A percentile compares a stretch with the other conserved stretches of the same genome.
Conservation (phyloP, 2,113 vertebrate species). For the Gasterosteus aculeatus region DNA sequence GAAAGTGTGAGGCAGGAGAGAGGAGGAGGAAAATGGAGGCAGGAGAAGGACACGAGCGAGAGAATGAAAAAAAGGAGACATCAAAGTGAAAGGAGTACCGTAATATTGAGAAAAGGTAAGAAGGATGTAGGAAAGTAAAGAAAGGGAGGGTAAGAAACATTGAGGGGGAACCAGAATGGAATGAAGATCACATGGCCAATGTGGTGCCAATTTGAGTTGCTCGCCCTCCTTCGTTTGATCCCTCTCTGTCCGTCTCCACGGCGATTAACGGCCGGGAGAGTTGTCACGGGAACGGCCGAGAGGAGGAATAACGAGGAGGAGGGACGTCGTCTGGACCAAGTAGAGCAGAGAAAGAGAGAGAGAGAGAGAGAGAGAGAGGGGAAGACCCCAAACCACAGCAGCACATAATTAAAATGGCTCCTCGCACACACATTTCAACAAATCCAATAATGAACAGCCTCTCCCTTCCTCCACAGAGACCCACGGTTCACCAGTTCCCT, state of each 20-base stretch:
- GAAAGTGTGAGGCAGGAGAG: constrained; percentile 1
- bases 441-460: constrained; percentile 72
- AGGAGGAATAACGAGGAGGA: constrained; percentile 66
- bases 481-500: constrained; percentile 57
- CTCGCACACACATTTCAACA: constrained; percentile 69
- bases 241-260: constrained; percentile 69
- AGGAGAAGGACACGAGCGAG: not conserved
- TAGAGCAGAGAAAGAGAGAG: constrained; percentile 19
- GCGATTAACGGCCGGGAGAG: constrained; percentile 72
- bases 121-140: not conserved
- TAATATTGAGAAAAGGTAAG: not conserved
- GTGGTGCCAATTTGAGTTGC: constrained; percentile 67
- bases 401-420: constrained; percentile 77
- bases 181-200: constrained; percentile 59
- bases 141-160: constrained; percentile 11
- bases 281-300: constrained; percentile 71
- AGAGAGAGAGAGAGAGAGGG: constrained; percentile 28
- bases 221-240: constrained; percentile 68
- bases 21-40: not conserved
- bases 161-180: constrained; percentile 11
- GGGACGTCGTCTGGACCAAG: constrained; percentile 59
- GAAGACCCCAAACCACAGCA: constrained; percentile 72
- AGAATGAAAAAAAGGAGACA: constrained; percentile 1
- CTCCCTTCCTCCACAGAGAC: constrained; percentile 56
- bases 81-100: not conserved